phyloP scores from a whole-genome alignment of 2,797 vertebrate species.

The Merluccius polli region DNA sequence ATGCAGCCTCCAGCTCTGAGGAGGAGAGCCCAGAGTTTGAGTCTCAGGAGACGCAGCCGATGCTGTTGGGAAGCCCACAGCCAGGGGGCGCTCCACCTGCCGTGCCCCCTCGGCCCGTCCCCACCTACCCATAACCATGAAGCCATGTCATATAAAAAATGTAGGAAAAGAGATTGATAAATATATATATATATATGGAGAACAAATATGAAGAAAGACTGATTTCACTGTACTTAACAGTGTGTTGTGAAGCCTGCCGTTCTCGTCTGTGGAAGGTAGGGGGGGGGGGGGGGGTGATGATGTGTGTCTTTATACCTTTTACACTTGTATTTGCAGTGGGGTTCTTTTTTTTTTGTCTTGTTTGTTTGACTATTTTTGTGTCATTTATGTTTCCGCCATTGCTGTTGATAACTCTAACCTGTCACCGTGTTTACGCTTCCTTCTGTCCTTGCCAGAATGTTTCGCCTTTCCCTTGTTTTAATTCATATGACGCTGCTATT shows the following conservation, averaged over 20 bases:
- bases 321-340: slow-evolving; percentile 26
- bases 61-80: slow-evolving; percentile 56
- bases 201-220: background rate
- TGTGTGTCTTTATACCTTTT: slow-evolving; percentile 28
- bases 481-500: slow-evolving; percentile 32
- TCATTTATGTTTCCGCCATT: slow-evolving; percentile 19
- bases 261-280: slow-evolving; percentile 23
- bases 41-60: slow-evolving; percentile 48
- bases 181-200: slow-evolving; percentile 5
- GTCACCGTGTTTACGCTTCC: background rate
- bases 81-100: slow-evolving; percentile 56
- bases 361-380: background rate
- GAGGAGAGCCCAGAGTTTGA: slow-evolving; percentile 62
- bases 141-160: background rate
- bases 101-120: slow-evolving; percentile 49
- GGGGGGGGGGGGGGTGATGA: slow-evolving; percentile 18
- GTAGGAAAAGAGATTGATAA: background rate
- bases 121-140: slow-evolving; percentile 51
- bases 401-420: background rate
- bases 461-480: background rate
- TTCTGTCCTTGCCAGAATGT: background rate
- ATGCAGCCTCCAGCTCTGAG: slow-evolving; percentile 44
- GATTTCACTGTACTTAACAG: slow-evolving; percentile 4
- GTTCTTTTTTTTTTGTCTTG: slow-evolving; percentile 2
- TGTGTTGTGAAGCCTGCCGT: slow-evolving; percentile 20